These are phyloP conservation scores for Petrocephalus zakoni DNA, from an alignment of 2,113 vertebrate genomes.

Conservation along the genomic window DNA sequence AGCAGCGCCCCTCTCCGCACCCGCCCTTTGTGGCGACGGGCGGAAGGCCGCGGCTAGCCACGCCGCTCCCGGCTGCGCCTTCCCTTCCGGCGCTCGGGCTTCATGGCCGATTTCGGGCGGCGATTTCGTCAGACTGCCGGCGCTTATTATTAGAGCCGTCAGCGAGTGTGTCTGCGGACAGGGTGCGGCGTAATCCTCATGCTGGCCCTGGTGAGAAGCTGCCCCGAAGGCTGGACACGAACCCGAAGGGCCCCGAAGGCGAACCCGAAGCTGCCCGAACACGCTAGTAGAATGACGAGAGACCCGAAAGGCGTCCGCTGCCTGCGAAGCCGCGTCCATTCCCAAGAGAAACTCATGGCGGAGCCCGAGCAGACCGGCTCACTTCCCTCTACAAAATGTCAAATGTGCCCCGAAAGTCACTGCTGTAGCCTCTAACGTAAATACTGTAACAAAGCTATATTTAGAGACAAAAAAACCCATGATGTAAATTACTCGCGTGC, in stretches of 20 bases:
- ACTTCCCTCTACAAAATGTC: neutral
- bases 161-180: neutral
- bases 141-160: neutral
- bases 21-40: neutral
- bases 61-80: neutral
- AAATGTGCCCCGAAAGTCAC: neutral
- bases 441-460: neutral
- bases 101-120: neutral
- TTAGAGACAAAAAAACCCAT: neutral
- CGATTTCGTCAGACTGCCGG: neutral
- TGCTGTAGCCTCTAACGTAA: neutral
- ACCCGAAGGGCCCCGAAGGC: too few relatives aligned
- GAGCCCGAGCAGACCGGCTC: neutral
- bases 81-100: neutral
- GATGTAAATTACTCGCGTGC: neutral
- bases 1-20: neutral
- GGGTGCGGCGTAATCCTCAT: neutral
- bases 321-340: neutral
- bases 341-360: slow-evolving; percentile 1
- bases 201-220: neutral
- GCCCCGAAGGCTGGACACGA: neutral
- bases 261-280: too few relatives aligned
- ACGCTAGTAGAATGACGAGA: neutral
- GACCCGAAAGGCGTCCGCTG: neutral
- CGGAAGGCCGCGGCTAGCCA: neutral